These are phyloP conservation scores for Megaceryle alcyon DNA, from an alignment of 2,797 vertebrate species.

Conservation along the genomic window DNA sequence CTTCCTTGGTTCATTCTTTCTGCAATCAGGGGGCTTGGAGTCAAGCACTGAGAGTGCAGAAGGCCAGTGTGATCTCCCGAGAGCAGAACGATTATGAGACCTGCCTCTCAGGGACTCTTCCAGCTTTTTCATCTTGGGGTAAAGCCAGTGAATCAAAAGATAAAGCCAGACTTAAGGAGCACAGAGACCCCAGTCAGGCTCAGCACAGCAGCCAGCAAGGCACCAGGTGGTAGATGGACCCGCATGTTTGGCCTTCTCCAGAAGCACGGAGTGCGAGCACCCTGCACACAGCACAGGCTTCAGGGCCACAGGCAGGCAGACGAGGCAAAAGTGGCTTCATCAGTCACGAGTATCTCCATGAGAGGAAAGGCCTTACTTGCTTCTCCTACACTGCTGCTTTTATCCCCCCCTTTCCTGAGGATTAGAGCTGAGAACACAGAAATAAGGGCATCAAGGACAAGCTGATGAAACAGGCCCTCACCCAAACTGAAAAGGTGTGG, in stretches of 20 bases:
- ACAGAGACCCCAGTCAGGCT: background rate
- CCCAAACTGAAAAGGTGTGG: background rate
- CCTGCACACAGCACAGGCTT: background rate
- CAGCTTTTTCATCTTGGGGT: background rate
- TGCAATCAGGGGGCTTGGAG: background rate
- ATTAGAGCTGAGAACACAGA: background rate
- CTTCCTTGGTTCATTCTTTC: background rate
- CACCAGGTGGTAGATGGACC: background rate
- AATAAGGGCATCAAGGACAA: background rate
- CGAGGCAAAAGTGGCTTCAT: rapidly evolving
- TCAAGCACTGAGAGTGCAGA: background rate
- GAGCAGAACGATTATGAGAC: background rate
- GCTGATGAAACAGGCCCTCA: background rate
- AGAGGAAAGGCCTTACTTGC: background rate
- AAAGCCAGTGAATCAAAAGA: background rate
- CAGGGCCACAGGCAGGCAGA: background rate
- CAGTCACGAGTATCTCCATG: background rate
- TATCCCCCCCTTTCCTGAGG: background rate
- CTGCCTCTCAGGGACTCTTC: background rate
- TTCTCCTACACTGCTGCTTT: background rate
- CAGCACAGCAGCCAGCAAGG: background rate
- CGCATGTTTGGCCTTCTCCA: background rate
- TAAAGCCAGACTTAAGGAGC: background rate
- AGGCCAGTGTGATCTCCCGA: background rate
- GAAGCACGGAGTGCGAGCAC: rapidly evolving